Evolutionary conservation across 2,888 invertebrate genomes (phyloP).

Genomic region (Resseliella maxima): DNA sequence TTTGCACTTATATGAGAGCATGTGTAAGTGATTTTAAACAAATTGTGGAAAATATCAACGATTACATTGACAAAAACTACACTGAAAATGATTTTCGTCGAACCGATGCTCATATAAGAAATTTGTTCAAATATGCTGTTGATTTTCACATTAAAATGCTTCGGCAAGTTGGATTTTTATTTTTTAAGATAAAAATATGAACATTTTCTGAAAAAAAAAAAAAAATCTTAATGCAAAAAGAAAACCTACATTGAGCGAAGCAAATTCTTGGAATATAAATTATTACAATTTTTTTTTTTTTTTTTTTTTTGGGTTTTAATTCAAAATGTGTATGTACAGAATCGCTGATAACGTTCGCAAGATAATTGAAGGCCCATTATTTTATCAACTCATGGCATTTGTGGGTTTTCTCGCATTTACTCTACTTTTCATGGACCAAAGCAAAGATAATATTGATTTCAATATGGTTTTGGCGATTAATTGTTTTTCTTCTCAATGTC

Average conservation of each 20-base stretch:
- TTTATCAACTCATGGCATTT: neutral
- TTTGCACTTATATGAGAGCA: neutral
- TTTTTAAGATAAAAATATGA: neutral
- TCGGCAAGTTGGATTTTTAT: neutral
- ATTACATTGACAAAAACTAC: neutral
- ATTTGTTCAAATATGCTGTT: neutral
- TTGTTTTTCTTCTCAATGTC: neutral
- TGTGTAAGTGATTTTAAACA: neutral
- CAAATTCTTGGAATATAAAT: too few relatives aligned
- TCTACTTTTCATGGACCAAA: neutral
- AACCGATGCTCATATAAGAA: neutral
- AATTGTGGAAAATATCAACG: neutral
- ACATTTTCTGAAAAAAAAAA: too few relatives aligned
- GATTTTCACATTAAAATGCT: neutral
- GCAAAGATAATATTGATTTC: neutral
- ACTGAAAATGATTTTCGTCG: neutral
- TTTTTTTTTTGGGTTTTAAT: too few relatives aligned
- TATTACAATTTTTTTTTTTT: too few relatives aligned
- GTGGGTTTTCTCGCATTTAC: neutral
- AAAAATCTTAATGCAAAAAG: too few relatives aligned
- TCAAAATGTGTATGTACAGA: neutral
- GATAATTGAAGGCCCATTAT: neutral
- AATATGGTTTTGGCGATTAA: neutral
- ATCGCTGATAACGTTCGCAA: neutral
- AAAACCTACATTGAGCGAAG: too few relatives aligned